Evolutionary conservation across 2,113 vertebrate species (phyloP), one percentile per base, ranked within the genome.

Genomic region (Copsychus sechellarum): DNA sequence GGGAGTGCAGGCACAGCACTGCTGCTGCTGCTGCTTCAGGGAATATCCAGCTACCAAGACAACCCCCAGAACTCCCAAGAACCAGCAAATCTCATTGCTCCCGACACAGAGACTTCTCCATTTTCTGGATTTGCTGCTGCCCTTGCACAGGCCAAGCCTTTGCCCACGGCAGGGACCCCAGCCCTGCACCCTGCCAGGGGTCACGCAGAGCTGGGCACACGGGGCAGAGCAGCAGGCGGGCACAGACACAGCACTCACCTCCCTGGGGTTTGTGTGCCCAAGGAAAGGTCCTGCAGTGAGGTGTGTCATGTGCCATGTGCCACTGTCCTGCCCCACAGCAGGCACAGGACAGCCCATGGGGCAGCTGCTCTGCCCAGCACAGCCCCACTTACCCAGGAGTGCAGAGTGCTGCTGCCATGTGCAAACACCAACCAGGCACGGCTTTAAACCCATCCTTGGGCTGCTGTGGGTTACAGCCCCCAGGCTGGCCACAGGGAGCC

Each of bases 401-500:
- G 16, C 69, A 25, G 6, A 16, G 48, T 36, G 86, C 47, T 1
- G 3, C 7, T 29, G 38, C 7, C 1, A 31, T 0, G 3, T 0
- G 24, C 9, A 22, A 25, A 28, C 0, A 12, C 70, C 45, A 25
- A 14, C 8, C 13, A 58, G 74, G 28, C 23, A 34, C 23, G 51
- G 1, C 1, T 5, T 31, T 9, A 29, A 19, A 12, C 4, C 6
- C 31, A 15, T 9, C 72, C n/a, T 14, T 6, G 47, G 12, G 6
- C 12, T 51, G 57, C 85, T 57, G 74, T 0, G 2, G 42, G 29
- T 13, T 9, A 34, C 45, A 66, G 71, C n/a, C 53, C 53, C 62
- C 45, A 11, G 21, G 40, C 66, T 9, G 2, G 3, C 17, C 3
- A 5, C 0, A 0, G 6, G 47, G 29, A 74, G 66, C 65, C 43